Percentiles rank a stretch among this genome's conserved stretches.
Evolutionary conservation across 2,797 vertebrate genomes (phyloP).

Genomic region (Hoplostethus atlanticus): DNA sequence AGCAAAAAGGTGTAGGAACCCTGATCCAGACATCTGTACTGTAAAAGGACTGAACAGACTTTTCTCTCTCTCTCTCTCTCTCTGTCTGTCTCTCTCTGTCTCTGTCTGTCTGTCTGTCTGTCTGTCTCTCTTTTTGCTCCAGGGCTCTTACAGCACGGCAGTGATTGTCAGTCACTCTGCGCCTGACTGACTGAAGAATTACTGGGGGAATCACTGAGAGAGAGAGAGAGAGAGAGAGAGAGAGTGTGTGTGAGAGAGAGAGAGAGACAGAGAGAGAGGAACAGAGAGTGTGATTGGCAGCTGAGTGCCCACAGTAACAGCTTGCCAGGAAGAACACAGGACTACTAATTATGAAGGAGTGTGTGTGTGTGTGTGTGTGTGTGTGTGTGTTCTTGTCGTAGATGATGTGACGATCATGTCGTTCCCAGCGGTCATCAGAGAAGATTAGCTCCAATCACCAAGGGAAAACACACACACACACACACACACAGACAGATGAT

Average conservation of each 20-base stretch:
- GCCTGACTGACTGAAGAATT: slow-evolving; percentile 35
- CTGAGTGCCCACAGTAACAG: slow-evolving; percentile 57
- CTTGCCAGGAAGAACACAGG: slow-evolving; percentile 59
- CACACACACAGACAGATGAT: slow-evolving; percentile 24
- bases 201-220: slow-evolving; percentile 45
- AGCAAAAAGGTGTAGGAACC: too few relatives aligned
- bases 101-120: too few relatives aligned
- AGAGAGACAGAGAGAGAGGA: too few relatives aligned
- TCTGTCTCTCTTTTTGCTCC: not conserved
- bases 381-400: slow-evolving; percentile 10
- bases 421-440: slow-evolving; percentile 59
- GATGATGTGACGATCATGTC: slow-evolving; percentile 55
- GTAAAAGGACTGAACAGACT: not conserved
- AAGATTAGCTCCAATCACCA: slow-evolving; percentile 49
- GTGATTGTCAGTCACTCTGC: slow-evolving; percentile 9
- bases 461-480: not conserved
- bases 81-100: too few relatives aligned
- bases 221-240: slow-evolving; percentile 51
- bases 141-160: slow-evolving; percentile 23
- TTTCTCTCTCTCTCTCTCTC: not conserved
- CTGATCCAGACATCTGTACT: too few relatives aligned
- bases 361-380: slow-evolving; percentile 21
- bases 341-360: slow-evolving; percentile 58
- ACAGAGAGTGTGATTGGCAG: slow-evolving; percentile 55
- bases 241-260: slow-evolving; percentile 14